These are phyloP conservation scores for Oscarella lobularis DNA, from an alignment of 37 sponge, comb jelly and placozoan species.

Conservation along the genomic window DNA sequence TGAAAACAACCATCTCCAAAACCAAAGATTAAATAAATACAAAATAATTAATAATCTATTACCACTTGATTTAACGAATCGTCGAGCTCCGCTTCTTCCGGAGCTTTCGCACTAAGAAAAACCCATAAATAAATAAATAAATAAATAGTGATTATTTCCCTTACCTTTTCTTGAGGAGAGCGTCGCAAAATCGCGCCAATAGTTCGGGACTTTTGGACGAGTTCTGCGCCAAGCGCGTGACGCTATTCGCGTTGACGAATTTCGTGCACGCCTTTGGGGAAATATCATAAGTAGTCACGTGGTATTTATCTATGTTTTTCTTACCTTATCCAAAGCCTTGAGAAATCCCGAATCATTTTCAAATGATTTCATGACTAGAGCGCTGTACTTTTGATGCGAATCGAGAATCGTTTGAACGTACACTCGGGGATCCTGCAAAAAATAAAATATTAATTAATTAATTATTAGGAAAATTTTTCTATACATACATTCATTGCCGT, in stretches of 20 bases:
- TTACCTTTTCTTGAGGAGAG: slow-evolving; percentile 86
- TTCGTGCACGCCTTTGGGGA: slow-evolving; percentile 58
- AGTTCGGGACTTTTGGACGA: slow-evolving; percentile 88
- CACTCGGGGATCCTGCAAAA: slow-evolving; percentile 70
- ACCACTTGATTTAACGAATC: slow-evolving; percentile 39
- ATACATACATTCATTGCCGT: slow-evolving; percentile 54
- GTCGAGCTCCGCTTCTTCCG: slow-evolving; percentile 91
- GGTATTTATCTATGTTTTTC: too few relatives aligned
- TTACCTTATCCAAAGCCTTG: slow-evolving; percentile 38
- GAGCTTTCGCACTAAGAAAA: slow-evolving; percentile 70
- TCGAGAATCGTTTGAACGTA: slow-evolving; percentile 77
- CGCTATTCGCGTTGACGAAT: slow-evolving; percentile 87
- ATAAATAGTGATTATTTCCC: too few relatives aligned
- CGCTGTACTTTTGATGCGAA: slow-evolving; percentile 59
- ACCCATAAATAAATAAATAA: too few relatives aligned
- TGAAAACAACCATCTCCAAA: slow-evolving; percentile 76
- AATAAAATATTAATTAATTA: too few relatives aligned
- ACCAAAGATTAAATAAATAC: slow-evolving; percentile 12
- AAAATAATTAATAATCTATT: slow-evolving; percentile 12
- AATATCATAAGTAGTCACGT: not conserved
- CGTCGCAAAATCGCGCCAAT: slow-evolving; percentile 88
- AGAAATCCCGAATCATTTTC: slow-evolving; percentile 43
- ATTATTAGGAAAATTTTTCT: too few relatives aligned
- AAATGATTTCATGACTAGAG: slow-evolving; percentile 52
- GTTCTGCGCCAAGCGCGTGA: slow-evolving; percentile 41